Conservation (phyloP, 2,888 invertebrate genomes). For the Zaprionus bogoriensis region DNA sequence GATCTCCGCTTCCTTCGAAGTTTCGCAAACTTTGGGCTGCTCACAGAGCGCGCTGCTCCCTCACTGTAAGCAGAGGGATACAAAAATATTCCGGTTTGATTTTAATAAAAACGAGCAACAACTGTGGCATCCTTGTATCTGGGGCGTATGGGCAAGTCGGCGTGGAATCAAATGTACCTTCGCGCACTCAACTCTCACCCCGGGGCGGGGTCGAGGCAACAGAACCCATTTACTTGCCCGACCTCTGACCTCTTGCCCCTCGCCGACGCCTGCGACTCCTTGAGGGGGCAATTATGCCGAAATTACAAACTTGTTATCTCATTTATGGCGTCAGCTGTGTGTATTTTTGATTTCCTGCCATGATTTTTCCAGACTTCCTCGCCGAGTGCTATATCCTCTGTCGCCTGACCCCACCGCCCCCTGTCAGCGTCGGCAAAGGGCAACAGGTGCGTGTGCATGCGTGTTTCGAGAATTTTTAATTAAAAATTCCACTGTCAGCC, state of each 20-base stretch:
- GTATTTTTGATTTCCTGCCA: constrained; percentile 70
- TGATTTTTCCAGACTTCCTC: constrained; percentile 18
- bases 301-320: constrained; percentile 76
- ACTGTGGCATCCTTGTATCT: constrained; percentile 25
- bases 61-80: constrained; percentile 8
- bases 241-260: not conserved
- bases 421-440: not conserved
- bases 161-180: constrained; percentile 37
- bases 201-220: constrained; percentile 13
- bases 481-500: constrained; percentile 32
- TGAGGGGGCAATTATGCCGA: constrained; percentile 60
- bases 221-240: constrained; percentile 3
- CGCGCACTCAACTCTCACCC: constrained; percentile 12
- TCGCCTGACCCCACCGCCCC: not conserved
- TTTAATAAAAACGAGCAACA: constrained; percentile 48
- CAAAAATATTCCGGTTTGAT: constrained; percentile 39
- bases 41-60: not conserved
- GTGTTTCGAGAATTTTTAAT: constrained; percentile 41
- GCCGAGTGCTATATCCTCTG: not conserved
- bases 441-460: constrained; percentile 33
- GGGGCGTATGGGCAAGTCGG: constrained; percentile 1
- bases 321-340: constrained; percentile 69
- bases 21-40: constrained; percentile 23
- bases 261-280: too few species aligned
- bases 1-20: not conserved